These are phyloP conservation scores for Cryptocheilus praepositus DNA, from an alignment of 2,888 invertebrate species.

Conservation along the genomic window DNA sequence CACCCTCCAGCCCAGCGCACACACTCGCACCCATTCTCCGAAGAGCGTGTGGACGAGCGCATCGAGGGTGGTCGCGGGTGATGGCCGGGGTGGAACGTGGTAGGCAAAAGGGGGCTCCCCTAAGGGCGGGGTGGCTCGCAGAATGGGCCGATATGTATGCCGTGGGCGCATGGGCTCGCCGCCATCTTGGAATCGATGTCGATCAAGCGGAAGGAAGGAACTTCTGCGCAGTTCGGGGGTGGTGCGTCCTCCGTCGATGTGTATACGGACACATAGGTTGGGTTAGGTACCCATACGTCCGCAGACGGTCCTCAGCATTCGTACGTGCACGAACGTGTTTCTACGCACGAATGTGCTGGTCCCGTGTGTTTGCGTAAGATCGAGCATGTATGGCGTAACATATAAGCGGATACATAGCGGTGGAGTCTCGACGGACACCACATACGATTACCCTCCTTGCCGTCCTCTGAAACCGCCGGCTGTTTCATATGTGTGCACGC, in stretches of 20 bases:
- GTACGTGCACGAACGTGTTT: neutral
- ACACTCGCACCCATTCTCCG: slow-evolving; percentile 4
- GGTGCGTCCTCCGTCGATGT: slow-evolving; percentile 51
- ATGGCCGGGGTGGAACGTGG: slow-evolving; percentile 43
- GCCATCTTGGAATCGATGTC: slow-evolving; percentile 73
- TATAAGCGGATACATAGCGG: slow-evolving; percentile 12
- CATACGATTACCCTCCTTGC: no score
- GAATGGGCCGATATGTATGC: slow-evolving; percentile 68
- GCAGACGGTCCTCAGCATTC: neutral
- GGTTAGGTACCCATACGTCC: no score
- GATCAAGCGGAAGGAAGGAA: slow-evolving; percentile 71
- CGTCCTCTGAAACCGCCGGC: neutral
- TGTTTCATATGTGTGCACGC: slow-evolving; percentile 15
- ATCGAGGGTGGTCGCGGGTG: slow-evolving; percentile 39
- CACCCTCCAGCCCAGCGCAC: slow-evolving; percentile 38
- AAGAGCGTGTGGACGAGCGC: slow-evolving; percentile 28
- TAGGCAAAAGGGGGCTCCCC: slow-evolving; percentile 50
- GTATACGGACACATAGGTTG: slow-evolving; percentile 34
- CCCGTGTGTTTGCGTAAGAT: slow-evolving; percentile 10
- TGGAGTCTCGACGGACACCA: neutral
- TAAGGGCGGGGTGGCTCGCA: slow-evolving; percentile 56
- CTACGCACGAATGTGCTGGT: neutral
- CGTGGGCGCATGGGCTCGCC: slow-evolving; percentile 62
- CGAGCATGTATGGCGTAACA: slow-evolving; percentile 18
- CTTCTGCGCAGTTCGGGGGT: slow-evolving; percentile 66